Evolutionary conservation across 2,888 invertebrate genomes (phyloP).

Genomic region (Merodon equestris): DNA sequence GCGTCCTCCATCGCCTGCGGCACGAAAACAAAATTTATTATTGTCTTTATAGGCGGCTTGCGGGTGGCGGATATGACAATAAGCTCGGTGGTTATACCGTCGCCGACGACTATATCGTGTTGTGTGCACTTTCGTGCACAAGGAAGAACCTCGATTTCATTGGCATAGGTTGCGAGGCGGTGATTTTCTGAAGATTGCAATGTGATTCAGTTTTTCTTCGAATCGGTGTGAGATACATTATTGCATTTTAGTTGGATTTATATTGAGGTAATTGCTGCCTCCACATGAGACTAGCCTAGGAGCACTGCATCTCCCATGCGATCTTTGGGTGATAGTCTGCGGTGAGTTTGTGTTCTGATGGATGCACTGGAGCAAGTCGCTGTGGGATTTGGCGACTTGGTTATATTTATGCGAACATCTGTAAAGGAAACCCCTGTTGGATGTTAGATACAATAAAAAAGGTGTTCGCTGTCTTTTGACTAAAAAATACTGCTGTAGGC

Average conservation of each 20-base stretch:
- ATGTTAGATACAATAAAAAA: too few relatives aligned
- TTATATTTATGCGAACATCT: too few relatives aligned
- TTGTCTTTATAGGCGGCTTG: conserved; percentile 20
- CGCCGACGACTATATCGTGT: conserved; percentile 23
- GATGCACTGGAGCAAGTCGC: too few relatives aligned
- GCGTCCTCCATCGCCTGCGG: conserved; percentile 52
- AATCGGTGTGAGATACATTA: conserved; percentile 53
- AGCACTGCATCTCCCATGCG: neutral
- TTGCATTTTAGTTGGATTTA: conserved; percentile 30
- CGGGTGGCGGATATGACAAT: conserved; percentile 18
- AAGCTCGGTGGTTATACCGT: neutral
- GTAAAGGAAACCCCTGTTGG: too few relatives aligned
- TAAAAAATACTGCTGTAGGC: too few relatives aligned
- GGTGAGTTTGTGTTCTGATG: too few relatives aligned
- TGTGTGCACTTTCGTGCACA: conserved; percentile 40
- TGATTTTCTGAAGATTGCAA: neutral
- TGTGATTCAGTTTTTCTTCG: conserved; percentile 36
- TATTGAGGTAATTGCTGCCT: conserved; percentile 53
- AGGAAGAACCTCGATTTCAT: conserved; percentile 53
- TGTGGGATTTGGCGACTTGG: too few relatives aligned
- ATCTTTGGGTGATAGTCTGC: too few relatives aligned
- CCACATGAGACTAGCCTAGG: neutral
- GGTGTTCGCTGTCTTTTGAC: too few relatives aligned
- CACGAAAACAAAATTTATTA: conserved; percentile 64
- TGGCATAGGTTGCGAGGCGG: conserved; percentile 59